Evolutionary conservation across 2,113 vertebrate species (phyloP), one percentile per base, ranked within the genome.

Genomic region (Amazona guildingii): DNA sequence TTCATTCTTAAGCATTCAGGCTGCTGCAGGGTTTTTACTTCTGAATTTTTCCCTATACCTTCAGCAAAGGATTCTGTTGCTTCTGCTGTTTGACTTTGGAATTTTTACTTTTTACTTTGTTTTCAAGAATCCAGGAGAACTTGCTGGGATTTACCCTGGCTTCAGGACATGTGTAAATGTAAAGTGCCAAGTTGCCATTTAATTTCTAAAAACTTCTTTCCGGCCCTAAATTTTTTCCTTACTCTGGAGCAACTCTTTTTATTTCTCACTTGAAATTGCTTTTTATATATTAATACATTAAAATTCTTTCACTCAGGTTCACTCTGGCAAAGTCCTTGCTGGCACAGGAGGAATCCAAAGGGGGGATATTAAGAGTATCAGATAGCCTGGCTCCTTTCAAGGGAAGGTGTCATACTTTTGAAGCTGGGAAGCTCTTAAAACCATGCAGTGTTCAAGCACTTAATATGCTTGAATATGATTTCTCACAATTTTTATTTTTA

Each of bases 141-240:
- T 64, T 63, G 5, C 62, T 88, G 23, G 44, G 63, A 85, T 76
- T 64, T 76, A 61, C 39, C 18, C 33, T 29, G 6, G 11, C 69
- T 90, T 14, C 69, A 77, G 70, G 49, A 84, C 83, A 61, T 20
- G 31, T 23, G 37, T 73, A 86, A 93, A 63, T 2, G 2, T 35
- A 6, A 89, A 51, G 13, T 70, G 43, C 49, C 62, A 84, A 74
- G 7, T 33, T 91, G 44, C 8, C 62, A 81, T 94, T 83, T 95
- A 35, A 92, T 89, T 95, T 94, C 70, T 94, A 64, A 91, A 91
- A 88, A 29, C 24, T 31, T n/a, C 46, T 92, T 81, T 90, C 29
- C 54, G 66, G 10, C 12, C n/a, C 33, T 44, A 41, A 13, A 2
- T 73, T 86, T 81, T 86, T 88, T 83, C 43, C 33, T 44, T 69